Evolutionary conservation across 2,797 vertebrate genomes (phyloP).

Genomic region (Gorsachius magnificus): DNA sequence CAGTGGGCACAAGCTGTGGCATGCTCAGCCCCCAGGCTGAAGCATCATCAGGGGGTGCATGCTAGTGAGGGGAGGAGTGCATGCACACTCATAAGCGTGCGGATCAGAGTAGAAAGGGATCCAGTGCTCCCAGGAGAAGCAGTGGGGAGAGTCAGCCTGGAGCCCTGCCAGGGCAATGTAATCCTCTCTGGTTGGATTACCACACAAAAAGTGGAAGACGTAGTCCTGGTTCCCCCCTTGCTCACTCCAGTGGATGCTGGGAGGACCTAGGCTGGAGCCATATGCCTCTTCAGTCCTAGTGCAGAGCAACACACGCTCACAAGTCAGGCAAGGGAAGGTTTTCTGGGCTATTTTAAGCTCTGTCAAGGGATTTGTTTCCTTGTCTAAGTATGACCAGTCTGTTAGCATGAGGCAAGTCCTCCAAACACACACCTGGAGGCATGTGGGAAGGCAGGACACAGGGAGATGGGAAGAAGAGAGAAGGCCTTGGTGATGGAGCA

Average conservation of each 20-base stretch:
- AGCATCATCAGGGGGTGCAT: accelerated
- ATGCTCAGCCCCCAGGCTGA: background rate
- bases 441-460: accelerated
- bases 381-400: background rate
- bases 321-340: background rate
- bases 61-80: background rate
- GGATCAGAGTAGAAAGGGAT: accelerated
- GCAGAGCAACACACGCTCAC: background rate
- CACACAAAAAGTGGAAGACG: background rate
- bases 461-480: background rate
- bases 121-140: background rate
- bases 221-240: background rate
- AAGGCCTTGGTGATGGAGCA: background rate
- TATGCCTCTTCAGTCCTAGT: background rate
- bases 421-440: accelerated
- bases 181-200: background rate
- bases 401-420: accelerated
- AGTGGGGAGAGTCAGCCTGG: background rate
- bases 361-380: background rate
- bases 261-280: background rate
- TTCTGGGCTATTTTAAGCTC: background rate
- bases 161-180: background rate
- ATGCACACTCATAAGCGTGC: accelerated
- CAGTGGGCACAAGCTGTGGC: background rate
- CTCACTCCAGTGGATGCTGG: background rate